Conservation (phyloP, 2,888 invertebrate genomes). For the Netelia melanura region DNA sequence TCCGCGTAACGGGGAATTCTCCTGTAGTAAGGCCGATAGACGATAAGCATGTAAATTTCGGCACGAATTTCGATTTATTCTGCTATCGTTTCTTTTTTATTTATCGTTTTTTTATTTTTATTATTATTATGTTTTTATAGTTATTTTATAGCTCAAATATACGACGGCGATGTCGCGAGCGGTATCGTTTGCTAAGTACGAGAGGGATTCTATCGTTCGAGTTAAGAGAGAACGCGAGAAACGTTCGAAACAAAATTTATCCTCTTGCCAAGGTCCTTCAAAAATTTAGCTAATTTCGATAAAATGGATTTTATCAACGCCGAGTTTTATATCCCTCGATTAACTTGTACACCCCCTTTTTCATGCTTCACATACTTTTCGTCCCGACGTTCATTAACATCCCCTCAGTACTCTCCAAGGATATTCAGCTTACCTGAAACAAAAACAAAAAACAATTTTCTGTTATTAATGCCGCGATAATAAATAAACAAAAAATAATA, state of each 20-base stretch:
- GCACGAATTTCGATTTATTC: slow-evolving; percentile 60
- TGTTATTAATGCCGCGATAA: slow-evolving; percentile 1
- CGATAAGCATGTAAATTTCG: slow-evolving; percentile 68
- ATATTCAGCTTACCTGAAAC: slow-evolving; percentile 61
- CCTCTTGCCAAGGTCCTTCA: slow-evolving; percentile 13
- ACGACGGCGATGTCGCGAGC: not conserved
- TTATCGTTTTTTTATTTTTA: slow-evolving; percentile 12
- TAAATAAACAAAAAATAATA: not conserved
- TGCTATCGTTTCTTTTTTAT: slow-evolving; percentile 7
- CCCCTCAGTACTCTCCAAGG: not conserved
- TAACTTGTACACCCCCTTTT: not conserved
- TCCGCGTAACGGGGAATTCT: slow-evolving; percentile 59
- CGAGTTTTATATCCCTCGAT: slow-evolving; percentile 33
- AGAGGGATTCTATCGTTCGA: not conserved
- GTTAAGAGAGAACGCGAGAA: not conserved
- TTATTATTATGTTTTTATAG: slow-evolving; percentile 12
- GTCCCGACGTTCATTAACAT: not conserved
- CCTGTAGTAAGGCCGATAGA: slow-evolving; percentile 59
- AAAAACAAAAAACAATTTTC: slow-evolving; percentile 28
- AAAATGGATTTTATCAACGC: not conserved
- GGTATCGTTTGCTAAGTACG: slow-evolving; percentile 36
- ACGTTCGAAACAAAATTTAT: slow-evolving; percentile 6
- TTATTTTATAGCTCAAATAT: slow-evolving; percentile 21
- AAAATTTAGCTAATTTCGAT: not conserved
- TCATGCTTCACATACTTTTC: slow-evolving; percentile 24